Evolutionary conservation across 2,797 vertebrate genomes (phyloP).

Genomic region (Coregonus ussuriensis): DNA sequence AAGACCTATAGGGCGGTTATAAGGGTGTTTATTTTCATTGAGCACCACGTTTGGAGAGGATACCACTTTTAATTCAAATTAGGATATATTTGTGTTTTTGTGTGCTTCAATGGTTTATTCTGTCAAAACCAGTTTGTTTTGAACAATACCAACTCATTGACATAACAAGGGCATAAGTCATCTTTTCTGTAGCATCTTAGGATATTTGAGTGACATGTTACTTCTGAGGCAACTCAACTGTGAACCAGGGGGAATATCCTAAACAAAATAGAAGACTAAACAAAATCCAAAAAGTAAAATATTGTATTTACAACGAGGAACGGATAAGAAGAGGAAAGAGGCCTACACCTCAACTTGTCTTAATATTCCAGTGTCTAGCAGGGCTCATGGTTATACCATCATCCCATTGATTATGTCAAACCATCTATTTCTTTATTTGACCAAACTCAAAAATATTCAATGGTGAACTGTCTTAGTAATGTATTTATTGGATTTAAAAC

Average conservation of each 20-base stretch:
- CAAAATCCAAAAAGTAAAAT: conserved; percentile 43
- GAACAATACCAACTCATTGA: neutral
- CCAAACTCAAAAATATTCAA: neutral
- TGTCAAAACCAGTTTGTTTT: neutral
- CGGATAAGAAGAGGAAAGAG: conserved; percentile 38
- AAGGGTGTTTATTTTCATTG: conserved; percentile 24
- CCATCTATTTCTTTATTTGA: neutral
- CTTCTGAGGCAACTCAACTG: conserved; percentile 12
- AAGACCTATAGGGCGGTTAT: conserved; percentile 35
- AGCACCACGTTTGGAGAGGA: conserved; percentile 44
- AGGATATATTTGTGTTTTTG: neutral
- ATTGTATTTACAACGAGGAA: conserved; percentile 18
- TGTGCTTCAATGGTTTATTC: neutral
- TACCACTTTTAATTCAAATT: conserved; percentile 26
- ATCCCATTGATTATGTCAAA: conserved; percentile 5
- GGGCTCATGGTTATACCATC: conserved; percentile 7
- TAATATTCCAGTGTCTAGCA: neutral
- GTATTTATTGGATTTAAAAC: neutral
- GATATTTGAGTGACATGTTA: neutral
- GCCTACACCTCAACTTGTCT: neutral
- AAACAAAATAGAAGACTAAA: neutral
- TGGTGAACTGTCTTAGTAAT: neutral
- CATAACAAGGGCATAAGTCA: neutral
- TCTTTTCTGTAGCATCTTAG: neutral
- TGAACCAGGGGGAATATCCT: conserved; percentile 10